Conservation (phyloP, 2,888 invertebrate genomes). For the Netelia inedita region DNA sequence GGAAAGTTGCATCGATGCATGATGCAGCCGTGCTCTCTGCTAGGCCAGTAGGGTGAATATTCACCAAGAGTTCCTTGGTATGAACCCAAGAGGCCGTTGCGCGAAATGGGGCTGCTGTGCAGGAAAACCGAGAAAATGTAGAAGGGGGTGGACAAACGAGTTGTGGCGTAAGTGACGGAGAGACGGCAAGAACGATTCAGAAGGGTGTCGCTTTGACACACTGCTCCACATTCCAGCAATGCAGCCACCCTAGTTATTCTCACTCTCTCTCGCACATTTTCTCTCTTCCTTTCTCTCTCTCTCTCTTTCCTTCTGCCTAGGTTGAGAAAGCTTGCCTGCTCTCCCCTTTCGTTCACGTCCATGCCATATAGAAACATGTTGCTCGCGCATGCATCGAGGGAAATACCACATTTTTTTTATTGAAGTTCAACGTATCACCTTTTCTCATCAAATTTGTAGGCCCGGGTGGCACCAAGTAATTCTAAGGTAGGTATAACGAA, state of each 20-base stretch:
- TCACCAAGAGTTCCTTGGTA: conserved; percentile 46
- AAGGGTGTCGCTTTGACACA: conserved; percentile 82
- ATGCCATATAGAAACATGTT: conserved; percentile 25
- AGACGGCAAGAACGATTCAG: conserved; percentile 65
- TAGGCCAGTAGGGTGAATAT: conserved; percentile 47
- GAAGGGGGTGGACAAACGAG: conserved; percentile 24
- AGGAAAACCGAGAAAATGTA: conserved; percentile 33
- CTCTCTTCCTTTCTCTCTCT: conserved; percentile 17
- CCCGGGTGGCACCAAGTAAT: not conserved
- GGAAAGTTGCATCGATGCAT: conserved; percentile 44
- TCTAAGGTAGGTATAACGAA: no score
- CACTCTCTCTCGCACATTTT: conserved; percentile 8
- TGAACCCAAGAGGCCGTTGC: conserved; percentile 52
- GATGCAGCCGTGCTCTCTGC: conserved; percentile 40
- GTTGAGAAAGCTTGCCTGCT: conserved; percentile 10
- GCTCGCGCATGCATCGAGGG: not conserved
- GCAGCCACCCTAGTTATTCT: conserved; percentile 41
- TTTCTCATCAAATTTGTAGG: conserved; percentile 27
- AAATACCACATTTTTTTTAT: conserved; percentile 37
- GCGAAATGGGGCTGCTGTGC: conserved; percentile 57
- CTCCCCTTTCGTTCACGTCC: conserved; percentile 23
- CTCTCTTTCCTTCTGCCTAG: not conserved
- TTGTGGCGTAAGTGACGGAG: conserved; percentile 42
- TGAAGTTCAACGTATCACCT: conserved; percentile 6
- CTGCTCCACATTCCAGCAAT: conserved; percentile 81